phyloP scores from a whole-genome alignment of 1,140 invertebrate species.

The Trinorchestia longiramus region DNA sequence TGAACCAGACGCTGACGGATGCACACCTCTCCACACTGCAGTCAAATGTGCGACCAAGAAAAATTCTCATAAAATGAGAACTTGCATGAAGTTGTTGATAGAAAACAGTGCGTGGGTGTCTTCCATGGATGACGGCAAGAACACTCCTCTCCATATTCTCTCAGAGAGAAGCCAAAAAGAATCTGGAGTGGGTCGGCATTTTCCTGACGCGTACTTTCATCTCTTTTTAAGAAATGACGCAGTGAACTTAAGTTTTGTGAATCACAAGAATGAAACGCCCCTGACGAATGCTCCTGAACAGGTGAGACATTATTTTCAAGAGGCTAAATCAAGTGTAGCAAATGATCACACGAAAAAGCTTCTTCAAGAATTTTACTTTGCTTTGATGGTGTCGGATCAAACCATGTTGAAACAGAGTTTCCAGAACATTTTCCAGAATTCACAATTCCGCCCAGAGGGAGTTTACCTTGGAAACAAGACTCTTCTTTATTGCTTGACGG shows the following conservation, averaged over 20 bases:
- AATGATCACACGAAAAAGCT: background rate
- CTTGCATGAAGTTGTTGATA: background rate
- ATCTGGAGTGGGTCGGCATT: background rate
- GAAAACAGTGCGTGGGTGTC: background rate
- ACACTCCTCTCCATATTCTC: background rate
- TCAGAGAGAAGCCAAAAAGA: background rate
- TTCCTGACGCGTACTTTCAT: background rate
- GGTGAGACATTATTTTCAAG: background rate
- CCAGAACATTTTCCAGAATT: background rate
- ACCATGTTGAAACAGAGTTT: background rate
- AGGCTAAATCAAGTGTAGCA: background rate
- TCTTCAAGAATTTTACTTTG: background rate
- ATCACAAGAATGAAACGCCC: background rate
- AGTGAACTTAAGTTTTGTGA: background rate
- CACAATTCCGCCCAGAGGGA: background rate
- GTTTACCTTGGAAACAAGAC: background rate
- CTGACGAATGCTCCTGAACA: background rate
- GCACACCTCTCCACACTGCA: background rate
- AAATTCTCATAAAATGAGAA: background rate
- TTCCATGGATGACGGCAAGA: background rate
- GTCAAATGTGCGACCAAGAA: background rate
- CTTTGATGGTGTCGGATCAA: background rate
- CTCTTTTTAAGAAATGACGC: background rate
- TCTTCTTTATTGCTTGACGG: constrained; percentile 18
- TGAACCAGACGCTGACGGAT: background rate